Conservation (phyloP, 2,797 vertebrate species). For the Phrynocephalus forsythii region DNA sequence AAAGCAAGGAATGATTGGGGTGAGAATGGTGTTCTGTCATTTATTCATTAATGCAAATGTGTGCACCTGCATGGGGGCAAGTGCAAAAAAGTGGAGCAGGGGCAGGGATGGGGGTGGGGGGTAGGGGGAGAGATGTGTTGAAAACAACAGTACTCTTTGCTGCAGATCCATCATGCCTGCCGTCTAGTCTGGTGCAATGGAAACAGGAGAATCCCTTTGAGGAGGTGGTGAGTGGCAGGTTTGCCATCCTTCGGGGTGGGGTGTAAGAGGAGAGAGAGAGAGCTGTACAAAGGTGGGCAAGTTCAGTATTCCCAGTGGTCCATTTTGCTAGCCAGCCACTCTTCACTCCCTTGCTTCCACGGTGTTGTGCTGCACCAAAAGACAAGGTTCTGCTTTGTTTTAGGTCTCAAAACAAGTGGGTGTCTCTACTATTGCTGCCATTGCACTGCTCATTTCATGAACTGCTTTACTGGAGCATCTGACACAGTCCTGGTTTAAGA, state of each 20-base stretch:
- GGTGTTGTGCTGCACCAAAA: no score
- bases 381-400: no score
- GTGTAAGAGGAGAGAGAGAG: not conserved
- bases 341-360: not conserved
- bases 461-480: no score
- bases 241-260: no score
- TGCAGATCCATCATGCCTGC: not conserved
- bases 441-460: not conserved
- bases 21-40: constrained; percentile 33
- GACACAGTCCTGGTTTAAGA: not conserved
- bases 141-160: not conserved
- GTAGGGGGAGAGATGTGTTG: not conserved
- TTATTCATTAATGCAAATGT: not conserved
- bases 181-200: not conserved
- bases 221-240: not conserved
- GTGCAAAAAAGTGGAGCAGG: not conserved
- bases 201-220: not conserved
- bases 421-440: not conserved
- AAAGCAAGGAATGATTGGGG: constrained; percentile 38
- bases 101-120: not conserved
- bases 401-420: no score
- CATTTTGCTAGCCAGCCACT: not conserved
- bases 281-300: no score
- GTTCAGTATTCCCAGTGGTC: no score
- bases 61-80: constrained; percentile 16